Conservation (phyloP, 2,113 vertebrate genomes). For the Sceloporus tristichus region DNA sequence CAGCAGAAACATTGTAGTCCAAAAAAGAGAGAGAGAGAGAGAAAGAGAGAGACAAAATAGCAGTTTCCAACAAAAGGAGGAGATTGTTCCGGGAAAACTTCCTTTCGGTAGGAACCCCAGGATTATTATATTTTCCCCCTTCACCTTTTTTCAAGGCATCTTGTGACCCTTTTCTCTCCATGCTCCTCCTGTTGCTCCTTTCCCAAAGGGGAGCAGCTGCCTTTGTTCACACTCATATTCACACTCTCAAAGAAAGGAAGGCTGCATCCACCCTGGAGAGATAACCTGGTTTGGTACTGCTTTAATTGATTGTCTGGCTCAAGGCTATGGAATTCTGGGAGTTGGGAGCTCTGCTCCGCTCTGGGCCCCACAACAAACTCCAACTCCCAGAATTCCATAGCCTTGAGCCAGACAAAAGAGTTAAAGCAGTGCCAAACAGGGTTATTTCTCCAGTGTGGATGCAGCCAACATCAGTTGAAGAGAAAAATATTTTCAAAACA, state of each 20-base stretch:
- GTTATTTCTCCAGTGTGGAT: too few species aligned
- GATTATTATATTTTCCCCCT: constrained; percentile 67
- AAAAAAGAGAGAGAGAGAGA: constrained; percentile 73
- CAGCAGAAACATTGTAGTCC: constrained; percentile 86
- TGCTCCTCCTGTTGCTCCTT: constrained; percentile 34
- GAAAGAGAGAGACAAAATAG: constrained; percentile 82
- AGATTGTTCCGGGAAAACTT: constrained; percentile 84
- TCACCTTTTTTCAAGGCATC: constrained; percentile 24
- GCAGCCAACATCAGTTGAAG: too few species aligned
- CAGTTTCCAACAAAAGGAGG: constrained; percentile 81
- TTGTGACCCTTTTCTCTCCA: constrained; percentile 11
- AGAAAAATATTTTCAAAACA: constrained; percentile 82
- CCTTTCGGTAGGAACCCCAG: constrained; percentile 81
- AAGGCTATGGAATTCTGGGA: too few species aligned
- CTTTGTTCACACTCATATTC: constrained; percentile 76
- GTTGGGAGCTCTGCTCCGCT: too few species aligned
- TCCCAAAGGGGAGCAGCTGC: constrained; percentile 74
- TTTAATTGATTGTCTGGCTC: too few species aligned
- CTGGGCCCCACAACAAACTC: too few species aligned
- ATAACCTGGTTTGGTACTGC: too few species aligned
- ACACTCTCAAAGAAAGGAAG: constrained; percentile 69
- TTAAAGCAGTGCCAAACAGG: too few species aligned
- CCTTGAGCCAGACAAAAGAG: too few species aligned
- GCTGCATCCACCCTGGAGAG: background rate
- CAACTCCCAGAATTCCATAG: too few species aligned